Evolutionary conservation across 2,888 invertebrate species (phyloP).

Genomic region (Gisinianus flammeolus): DNA sequence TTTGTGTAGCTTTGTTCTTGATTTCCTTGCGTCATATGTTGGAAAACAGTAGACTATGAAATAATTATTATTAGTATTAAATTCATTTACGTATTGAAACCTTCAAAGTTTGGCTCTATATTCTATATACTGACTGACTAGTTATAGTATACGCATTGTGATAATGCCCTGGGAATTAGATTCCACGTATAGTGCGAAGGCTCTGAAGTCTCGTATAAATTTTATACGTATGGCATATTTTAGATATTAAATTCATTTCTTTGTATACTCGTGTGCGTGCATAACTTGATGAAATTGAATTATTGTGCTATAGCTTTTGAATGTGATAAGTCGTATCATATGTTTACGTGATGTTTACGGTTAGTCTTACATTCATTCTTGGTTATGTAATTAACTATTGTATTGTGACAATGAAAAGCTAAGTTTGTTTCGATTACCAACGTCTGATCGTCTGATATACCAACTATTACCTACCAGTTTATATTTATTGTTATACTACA

Average conservation of each 20-base stretch:
- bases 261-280: neutral
- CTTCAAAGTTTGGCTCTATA: neutral
- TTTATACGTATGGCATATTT: neutral
- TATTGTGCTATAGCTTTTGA: too few species aligned
- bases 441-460: too few species aligned
- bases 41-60: neutral
- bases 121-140: neutral
- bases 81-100: neutral
- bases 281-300: slow-evolving; percentile 2
- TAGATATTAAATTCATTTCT: neutral
- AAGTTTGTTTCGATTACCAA: too few species aligned
- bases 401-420: too few species aligned
- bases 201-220: too few species aligned
- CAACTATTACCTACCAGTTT: too few species aligned
- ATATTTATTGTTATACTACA: too few species aligned
- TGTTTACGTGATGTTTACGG: too few species aligned
- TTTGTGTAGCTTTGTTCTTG: neutral
- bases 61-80: neutral
- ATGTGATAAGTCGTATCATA: too few species aligned
- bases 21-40: neutral
- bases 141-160: neutral
- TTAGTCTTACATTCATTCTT: too few species aligned
- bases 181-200: neutral
- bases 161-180: neutral
- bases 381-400: too few species aligned